phyloP scores from a whole-genome alignment of 2,797 vertebrate species.

The Macropus fuliginosus region DNA sequence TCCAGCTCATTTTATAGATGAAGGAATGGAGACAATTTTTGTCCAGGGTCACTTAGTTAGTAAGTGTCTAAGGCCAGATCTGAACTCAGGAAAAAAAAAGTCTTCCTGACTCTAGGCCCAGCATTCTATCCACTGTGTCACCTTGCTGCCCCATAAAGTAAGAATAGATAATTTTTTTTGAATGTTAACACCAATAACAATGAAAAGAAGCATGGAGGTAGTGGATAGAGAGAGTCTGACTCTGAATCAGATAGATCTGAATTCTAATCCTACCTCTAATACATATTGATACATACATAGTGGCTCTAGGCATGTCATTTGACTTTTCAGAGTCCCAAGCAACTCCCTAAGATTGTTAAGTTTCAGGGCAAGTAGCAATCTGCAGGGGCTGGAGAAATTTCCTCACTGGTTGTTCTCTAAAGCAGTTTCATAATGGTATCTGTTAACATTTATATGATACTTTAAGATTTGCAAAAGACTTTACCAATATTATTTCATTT shows the following conservation, averaged over 20 bases:
- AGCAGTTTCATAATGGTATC: not conserved
- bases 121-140: not conserved
- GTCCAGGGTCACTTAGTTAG: not conserved
- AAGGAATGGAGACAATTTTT: not conserved
- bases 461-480: not conserved
- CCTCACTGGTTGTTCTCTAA: not conserved
- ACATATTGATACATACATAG: not conserved
- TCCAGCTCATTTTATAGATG: not conserved
- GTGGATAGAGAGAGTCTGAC: not conserved
- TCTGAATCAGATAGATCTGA: not conserved
- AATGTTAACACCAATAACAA: not conserved
- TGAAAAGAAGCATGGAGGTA: not conserved
- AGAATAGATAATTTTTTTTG: not conserved
- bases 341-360: not conserved
- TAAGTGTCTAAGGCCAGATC: not conserved
- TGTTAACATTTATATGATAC: not conserved
- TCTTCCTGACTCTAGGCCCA: not conserved
- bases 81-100: not conserved
- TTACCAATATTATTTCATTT: not conserved
- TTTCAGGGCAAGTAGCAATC: not conserved
- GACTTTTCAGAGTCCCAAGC: not conserved
- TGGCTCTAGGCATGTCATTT: not conserved
- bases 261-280: not conserved
- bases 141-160: not conserved
- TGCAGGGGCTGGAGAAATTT: not conserved